Conservation (phyloP, 92 coral and sea anemone genomes). For the Epizoanthus ramosus region DNA sequence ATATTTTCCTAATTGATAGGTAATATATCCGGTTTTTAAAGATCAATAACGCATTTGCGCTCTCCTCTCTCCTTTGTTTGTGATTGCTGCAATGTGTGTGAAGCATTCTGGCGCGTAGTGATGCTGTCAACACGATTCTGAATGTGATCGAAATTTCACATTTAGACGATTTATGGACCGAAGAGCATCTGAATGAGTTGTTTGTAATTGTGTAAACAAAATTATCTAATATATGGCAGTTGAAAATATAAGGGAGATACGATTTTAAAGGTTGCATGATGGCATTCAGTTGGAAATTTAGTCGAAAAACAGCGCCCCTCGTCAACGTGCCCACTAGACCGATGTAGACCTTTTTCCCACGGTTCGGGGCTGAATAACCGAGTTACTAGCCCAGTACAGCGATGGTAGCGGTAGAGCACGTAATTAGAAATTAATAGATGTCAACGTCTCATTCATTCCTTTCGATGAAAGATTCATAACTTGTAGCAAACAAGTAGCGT, state of each 20-base stretch:
- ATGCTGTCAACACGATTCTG: constrained; percentile 5
- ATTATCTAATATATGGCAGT: neutral
- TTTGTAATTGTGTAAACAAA: neutral
- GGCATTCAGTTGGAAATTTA: no score
- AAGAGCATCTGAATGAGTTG: neutral
- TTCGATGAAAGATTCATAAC: constrained; percentile 35
- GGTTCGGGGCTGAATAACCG: neutral
- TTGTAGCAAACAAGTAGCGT: constrained; percentile 4
- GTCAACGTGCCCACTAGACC: neutral
- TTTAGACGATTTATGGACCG: neutral
- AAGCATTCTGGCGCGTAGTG: neutral
- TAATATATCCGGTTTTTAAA: constrained; percentile 20
- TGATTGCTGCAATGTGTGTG: neutral
- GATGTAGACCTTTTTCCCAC: neutral
- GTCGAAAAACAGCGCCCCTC: neutral
- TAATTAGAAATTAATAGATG: neutral
- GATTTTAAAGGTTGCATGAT: neutral
- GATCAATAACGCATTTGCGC: constrained; percentile 8
- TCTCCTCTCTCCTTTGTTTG: neutral
- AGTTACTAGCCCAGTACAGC: neutral
- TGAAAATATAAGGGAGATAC: neutral
- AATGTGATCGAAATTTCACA: constrained; percentile 1
- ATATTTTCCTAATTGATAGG: constrained; percentile 15
- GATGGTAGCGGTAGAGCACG: neutral
- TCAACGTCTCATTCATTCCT: neutral